Percentiles rank a stretch among this genome's conserved stretches.
Evolutionary conservation across 2,797 vertebrate species (phyloP).

Genomic region (Coracias cyanogaster): DNA sequence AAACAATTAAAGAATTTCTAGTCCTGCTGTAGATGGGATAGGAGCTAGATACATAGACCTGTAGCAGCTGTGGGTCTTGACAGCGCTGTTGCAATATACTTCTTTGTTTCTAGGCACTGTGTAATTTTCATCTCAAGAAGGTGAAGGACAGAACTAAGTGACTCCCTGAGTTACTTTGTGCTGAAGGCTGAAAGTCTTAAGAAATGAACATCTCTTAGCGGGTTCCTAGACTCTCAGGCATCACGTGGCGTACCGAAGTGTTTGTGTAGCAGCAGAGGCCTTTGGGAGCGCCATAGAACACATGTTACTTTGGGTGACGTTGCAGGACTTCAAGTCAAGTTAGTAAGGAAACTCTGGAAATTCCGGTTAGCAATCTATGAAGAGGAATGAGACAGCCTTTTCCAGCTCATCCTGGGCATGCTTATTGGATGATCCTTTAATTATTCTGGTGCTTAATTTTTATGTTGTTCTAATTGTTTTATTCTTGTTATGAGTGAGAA

Average conservation of each 20-base stretch:
- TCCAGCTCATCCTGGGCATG: neutral
- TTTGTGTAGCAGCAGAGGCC: neutral
- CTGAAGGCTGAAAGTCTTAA: neutral
- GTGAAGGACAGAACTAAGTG: neutral
- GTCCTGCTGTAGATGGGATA: neutral
- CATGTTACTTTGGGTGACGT: fast-evolving
- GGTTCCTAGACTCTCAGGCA: neutral
- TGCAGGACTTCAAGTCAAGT: neutral
- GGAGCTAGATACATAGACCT: neutral
- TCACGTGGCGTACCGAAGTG: neutral
- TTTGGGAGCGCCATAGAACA: neutral
- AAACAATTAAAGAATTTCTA: neutral
- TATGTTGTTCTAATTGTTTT: neutral
- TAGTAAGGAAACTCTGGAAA: neutral
- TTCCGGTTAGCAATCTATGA: neutral
- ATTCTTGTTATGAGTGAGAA: neutral
- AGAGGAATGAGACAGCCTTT: neutral
- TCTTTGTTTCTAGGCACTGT: neutral
- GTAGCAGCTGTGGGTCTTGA: neutral
- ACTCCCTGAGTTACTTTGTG: neutral
- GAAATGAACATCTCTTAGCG: neutral
- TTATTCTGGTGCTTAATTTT: neutral
- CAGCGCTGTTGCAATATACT: neutral
- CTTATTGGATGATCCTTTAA: neutral
- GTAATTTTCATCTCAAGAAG: neutral